Conservation (phyloP, 2,797 vertebrate species). For the Muscicapa striata region DNA sequence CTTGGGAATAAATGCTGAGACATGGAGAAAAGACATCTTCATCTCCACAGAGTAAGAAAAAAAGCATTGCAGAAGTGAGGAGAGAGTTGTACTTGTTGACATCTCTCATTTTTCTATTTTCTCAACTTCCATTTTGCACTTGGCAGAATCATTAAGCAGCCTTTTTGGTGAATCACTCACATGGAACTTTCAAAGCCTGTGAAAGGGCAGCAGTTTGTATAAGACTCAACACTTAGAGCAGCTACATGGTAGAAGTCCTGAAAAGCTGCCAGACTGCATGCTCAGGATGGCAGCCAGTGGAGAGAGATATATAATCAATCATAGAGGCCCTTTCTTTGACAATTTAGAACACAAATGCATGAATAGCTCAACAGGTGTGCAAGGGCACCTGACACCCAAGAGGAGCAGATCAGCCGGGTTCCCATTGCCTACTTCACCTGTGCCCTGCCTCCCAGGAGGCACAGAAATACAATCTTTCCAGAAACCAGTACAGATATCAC, state of each 20-base stretch:
- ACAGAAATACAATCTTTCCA: background rate
- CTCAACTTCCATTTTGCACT: background rate
- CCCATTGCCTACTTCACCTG: background rate
- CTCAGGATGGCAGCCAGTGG: background rate
- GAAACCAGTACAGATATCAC: background rate
- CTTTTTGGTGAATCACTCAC: background rate
- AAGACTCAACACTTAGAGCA: background rate
- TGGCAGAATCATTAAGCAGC: background rate
- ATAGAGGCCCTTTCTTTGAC: background rate
- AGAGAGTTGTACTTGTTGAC: background rate
- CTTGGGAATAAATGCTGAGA: background rate
- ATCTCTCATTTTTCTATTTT: conserved; percentile 4
- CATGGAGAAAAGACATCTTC: background rate
- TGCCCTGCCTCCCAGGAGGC: background rate
- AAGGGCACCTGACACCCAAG: background rate
- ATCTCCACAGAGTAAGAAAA: background rate
- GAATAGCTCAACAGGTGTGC: background rate
- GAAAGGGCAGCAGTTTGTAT: background rate
- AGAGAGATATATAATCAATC: background rate
- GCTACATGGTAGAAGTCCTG: background rate
- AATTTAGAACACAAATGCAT: background rate
- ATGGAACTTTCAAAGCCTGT: background rate
- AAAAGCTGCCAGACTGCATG: background rate
- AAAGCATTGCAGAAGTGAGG: background rate
- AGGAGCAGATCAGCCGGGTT: background rate